phyloP scores from a whole-genome alignment of 2,113 vertebrate species.

The Phylloscopus trochiloides region DNA sequence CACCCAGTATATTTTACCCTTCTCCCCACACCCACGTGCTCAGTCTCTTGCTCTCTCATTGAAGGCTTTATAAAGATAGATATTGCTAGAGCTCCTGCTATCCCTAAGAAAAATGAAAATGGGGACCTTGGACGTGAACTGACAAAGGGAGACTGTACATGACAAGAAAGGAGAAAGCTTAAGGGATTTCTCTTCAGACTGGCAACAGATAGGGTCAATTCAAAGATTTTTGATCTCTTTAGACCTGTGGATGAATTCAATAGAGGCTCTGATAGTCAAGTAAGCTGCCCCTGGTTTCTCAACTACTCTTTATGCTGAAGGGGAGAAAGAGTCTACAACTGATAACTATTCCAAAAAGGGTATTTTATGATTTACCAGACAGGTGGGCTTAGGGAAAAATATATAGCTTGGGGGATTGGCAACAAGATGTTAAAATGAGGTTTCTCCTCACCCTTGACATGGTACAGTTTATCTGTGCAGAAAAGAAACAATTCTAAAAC shows the following conservation, averaged over 20 bases:
- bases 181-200: neutral
- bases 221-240: slow-evolving; percentile 47
- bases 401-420: neutral
- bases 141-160: neutral
- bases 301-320: neutral
- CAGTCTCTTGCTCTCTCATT: neutral
- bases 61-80: slow-evolving; percentile 18
- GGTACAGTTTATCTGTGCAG: neutral
- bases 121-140: neutral
- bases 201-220: slow-evolving; percentile 44
- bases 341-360: neutral
- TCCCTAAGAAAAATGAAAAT: slow-evolving; percentile 39
- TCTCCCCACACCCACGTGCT: neutral
- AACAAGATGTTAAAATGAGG: neutral
- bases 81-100: neutral
- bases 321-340: neutral
- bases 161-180: slow-evolving; percentile 26
- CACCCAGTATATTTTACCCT: neutral
- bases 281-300: neutral
- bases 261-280: neutral
- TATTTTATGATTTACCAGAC: neutral
- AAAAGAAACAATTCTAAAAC: neutral
- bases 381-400: neutral
- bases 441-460: neutral
- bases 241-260: slow-evolving; percentile 36